A percentile compares a stretch with the other conserved stretches of the same genome.
Evolutionary conservation across 30 jellyfish, hydroid and myxozoan genomes (phyloP).

Genomic region (Hydractinia echinata): DNA sequence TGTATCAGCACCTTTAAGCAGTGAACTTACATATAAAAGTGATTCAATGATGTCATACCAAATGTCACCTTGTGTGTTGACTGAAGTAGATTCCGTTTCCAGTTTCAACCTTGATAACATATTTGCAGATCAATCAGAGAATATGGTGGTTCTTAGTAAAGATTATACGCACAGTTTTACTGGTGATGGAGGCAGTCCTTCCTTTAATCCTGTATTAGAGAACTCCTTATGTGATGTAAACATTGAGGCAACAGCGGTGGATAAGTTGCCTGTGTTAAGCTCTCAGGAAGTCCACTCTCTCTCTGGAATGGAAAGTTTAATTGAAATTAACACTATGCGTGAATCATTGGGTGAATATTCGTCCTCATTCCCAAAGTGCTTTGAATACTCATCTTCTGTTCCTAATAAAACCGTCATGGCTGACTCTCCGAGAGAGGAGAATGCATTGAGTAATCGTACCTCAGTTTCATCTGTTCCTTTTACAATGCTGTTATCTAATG

Average conservation of each 20-base stretch:
- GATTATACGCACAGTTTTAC: slow-evolving; percentile 3
- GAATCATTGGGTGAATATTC: slow-evolving; percentile 11
- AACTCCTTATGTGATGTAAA: neutral
- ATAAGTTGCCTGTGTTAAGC: neutral
- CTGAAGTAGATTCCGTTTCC: slow-evolving; percentile 30
- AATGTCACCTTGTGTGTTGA: slow-evolving; percentile 9
- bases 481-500: neutral
- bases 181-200: neutral
- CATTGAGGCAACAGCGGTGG: neutral
- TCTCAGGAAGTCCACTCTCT: slow-evolving; percentile 8
- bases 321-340: neutral
- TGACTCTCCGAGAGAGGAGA: neutral
- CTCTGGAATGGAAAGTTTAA: neutral
- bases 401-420: neutral
- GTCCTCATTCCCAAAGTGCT: neutral
- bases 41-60: slow-evolving; percentile 22
- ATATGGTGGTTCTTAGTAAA: neutral
- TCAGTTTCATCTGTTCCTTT: neutral
- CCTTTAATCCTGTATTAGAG: neutral
- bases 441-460: neutral
- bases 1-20: neutral
- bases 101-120: slow-evolving; percentile 21
- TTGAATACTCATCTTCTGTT: neutral
- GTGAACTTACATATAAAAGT: neutral
- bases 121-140: slow-evolving; percentile 13